These are phyloP conservation scores for Drosophila phalerata DNA, from an alignment of 2,888 invertebrate genomes.

Conservation along the genomic window DNA sequence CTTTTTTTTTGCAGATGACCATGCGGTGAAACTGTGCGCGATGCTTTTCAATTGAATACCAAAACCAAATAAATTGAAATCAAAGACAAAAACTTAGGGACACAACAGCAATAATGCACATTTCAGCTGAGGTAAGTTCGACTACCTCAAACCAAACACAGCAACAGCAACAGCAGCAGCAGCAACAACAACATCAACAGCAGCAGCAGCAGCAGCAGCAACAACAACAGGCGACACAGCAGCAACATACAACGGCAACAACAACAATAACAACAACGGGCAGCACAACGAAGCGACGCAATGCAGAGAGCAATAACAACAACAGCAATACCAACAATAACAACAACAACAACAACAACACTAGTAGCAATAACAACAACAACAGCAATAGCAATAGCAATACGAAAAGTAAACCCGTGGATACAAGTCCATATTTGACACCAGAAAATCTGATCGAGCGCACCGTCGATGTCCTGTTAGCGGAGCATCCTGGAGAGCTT, in stretches of 20 bases:
- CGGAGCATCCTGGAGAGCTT: conserved; percentile 96
- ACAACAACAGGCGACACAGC: conserved; percentile 43
- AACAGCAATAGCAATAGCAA: conserved; percentile 65
- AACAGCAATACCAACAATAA: conserved; percentile 61
- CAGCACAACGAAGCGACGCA: conserved; percentile 28
- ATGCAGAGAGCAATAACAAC: conserved; percentile 46
- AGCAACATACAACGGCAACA: conserved; percentile 63
- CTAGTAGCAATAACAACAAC: conserved; percentile 63
- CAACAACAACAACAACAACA: conserved; percentile 67
- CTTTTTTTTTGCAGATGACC: conserved; percentile 36
- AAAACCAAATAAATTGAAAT: conserved; percentile 4
- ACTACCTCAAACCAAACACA: conserved; percentile 87
- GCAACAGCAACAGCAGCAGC: conserved; percentile 63
- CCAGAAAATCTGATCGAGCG: conserved; percentile 94
- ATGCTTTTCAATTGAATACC: conserved; percentile 21
- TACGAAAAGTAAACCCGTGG: conserved; percentile 77
- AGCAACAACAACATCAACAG: conserved; percentile 48
- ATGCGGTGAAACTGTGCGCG: conserved; percentile 35
- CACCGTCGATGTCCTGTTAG: conserved; percentile 93
- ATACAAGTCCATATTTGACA: conserved; percentile 87
- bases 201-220: conserved; percentile 34
- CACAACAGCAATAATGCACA: conserved; percentile 88
- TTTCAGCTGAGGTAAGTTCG: conserved; percentile 92
- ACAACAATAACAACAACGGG: conserved; percentile 57
- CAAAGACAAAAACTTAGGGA: conserved; percentile 49